Conservation (phyloP, 2,888 invertebrate genomes). For the Fragum sueziense region DNA sequence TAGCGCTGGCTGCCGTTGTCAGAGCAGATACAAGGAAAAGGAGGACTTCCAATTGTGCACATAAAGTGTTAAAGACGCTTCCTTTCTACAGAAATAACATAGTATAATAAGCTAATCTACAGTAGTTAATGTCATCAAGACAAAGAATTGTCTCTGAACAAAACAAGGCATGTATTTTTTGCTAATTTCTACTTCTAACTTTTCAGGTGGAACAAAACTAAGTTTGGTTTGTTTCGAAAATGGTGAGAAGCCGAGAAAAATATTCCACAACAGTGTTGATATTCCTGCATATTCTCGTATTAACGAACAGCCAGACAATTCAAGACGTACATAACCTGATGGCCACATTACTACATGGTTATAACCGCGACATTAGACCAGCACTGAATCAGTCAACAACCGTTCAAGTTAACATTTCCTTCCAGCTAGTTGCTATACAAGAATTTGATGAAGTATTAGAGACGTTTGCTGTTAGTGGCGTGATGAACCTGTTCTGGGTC, state of each 20-base stretch:
- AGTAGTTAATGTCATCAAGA: too few relatives aligned
- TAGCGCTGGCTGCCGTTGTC: too few relatives aligned
- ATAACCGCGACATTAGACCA: conserved; percentile 49
- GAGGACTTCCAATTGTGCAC: too few relatives aligned
- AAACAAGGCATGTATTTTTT: too few relatives aligned
- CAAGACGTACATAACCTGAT: not conserved
- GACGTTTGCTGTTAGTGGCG: conserved; percentile 49
- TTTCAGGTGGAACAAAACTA: not conserved
- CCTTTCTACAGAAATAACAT: too few relatives aligned
- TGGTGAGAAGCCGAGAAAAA: not conserved
- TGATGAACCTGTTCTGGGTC: conserved; percentile 45
- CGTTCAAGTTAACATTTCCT: conserved; percentile 31
- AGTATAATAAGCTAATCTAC: too few relatives aligned
- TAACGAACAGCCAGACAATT: not conserved
- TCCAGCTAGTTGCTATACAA: conserved; percentile 41
- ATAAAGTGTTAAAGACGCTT: too few relatives aligned
- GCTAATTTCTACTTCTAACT: not conserved
- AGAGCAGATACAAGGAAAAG: too few relatives aligned
- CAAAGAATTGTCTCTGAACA: too few relatives aligned
- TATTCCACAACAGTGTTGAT: not conserved
- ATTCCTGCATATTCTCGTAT: not conserved
- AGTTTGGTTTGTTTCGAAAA: too few relatives aligned
- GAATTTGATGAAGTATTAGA: conserved; percentile 55
- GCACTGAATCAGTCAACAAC: conserved; percentile 20
- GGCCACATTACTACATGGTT: not conserved